These are phyloP conservation scores for Pterocles orientalis DNA, from an alignment of 2,113 vertebrate species.

Conservation along the genomic window DNA sequence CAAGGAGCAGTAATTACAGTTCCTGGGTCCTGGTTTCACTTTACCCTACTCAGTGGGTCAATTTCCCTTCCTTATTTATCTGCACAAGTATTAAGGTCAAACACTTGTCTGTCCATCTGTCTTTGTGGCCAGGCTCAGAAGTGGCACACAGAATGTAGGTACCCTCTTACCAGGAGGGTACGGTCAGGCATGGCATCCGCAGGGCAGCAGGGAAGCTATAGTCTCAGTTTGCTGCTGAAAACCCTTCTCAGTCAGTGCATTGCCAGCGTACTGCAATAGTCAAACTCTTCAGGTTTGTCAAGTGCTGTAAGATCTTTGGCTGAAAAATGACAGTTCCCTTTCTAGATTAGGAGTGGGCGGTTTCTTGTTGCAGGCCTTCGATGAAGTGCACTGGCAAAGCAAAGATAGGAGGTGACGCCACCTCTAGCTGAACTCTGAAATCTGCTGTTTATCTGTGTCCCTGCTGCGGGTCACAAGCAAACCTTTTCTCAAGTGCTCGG, in stretches of 20 bases:
- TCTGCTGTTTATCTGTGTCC: not conserved
- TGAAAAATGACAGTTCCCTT: not conserved
- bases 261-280: accelerated
- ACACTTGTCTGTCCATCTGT: not conserved
- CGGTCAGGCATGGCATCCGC: accelerated
- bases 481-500: not conserved
- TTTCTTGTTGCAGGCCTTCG: not conserved
- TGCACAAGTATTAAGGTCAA: not conserved
- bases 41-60: not conserved
- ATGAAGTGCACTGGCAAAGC: not conserved
- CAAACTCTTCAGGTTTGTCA: not conserved
- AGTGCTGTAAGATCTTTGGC: not conserved
- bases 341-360: not conserved
- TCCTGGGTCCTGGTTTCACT: not conserved
- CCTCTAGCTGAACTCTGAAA: not conserved
- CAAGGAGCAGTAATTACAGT: not conserved
- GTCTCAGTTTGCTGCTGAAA: not conserved
- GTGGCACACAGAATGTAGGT: not conserved
- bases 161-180: not conserved
- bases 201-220: accelerated
- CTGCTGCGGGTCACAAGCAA: not conserved
- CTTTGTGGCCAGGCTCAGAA: not conserved
- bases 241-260: not conserved
- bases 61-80: not conserved
- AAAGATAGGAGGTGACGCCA: not conserved